A percentile compares a stretch with the other conserved stretches of the same genome.
Conservation (phyloP, 1,140 invertebrate species). For the Acromyrmex heyeri region DNA sequence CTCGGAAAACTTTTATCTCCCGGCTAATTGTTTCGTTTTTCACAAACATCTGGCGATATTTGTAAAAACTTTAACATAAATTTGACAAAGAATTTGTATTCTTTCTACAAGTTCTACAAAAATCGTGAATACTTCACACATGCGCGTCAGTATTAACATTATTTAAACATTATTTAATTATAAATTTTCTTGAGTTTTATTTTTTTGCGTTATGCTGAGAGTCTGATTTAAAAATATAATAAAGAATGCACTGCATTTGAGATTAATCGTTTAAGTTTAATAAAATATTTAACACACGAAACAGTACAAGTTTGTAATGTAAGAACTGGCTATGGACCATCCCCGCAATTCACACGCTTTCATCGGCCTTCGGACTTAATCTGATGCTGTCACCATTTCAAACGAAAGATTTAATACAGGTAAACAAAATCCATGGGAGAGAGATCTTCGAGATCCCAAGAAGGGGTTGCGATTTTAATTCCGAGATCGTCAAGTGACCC, state of each 20-base stretch:
- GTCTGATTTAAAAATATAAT: neutral
- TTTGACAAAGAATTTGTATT: neutral
- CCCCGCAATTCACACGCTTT: neutral
- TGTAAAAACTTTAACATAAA: neutral
- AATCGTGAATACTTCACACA: neutral
- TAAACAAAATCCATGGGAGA: constrained; percentile 25
- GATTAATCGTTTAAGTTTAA: neutral
- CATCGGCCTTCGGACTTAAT: neutral
- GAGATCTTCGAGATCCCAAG: neutral
- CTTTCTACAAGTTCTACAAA: no score
- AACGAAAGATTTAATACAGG: neutral
- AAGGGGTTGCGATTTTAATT: constrained; percentile 77
- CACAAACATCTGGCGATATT: neutral
- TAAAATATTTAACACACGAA: neutral
- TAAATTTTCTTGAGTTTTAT: neutral
- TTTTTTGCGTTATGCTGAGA: neutral
- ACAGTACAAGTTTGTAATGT: neutral
- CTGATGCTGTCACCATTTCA: neutral
- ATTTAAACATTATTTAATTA: neutral
- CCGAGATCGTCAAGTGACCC: constrained; percentile 73
- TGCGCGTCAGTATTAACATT: neutral
- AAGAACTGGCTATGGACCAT: neutral
- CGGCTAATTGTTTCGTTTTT: neutral
- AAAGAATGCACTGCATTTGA: neutral
- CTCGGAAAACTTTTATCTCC: neutral